phyloP scores from a whole-genome alignment of 2,797 vertebrate species.

The Sebastes iracundus region DNA sequence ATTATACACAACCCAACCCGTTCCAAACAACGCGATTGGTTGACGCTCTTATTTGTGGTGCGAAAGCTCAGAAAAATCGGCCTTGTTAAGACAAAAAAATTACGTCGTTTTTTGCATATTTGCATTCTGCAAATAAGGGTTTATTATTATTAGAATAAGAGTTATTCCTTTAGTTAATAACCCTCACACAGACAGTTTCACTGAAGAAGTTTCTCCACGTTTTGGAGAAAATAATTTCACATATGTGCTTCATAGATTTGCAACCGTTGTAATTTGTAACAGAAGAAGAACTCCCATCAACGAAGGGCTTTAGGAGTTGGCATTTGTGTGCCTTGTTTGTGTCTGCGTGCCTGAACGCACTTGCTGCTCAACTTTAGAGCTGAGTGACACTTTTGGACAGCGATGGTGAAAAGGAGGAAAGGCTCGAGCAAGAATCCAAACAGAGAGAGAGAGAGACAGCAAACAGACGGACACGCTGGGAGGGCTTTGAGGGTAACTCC shows the following conservation, averaged over 20 bases:
- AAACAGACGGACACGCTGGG: constrained; percentile 51
- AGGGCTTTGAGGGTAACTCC: constrained; percentile 40
- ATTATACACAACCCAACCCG: too few relatives aligned
- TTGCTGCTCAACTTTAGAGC: constrained; percentile 57
- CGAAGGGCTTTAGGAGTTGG: constrained; percentile 30
- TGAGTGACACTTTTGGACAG: constrained; percentile 72
- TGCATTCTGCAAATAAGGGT: neutral
- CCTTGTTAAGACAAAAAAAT: too few relatives aligned
- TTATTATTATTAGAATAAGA: too few relatives aligned
- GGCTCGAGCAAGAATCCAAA: constrained; percentile 54
- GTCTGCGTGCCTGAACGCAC: constrained; percentile 35
- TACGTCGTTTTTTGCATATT: too few relatives aligned
- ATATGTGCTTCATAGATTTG: neutral
- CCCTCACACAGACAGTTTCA: neutral
- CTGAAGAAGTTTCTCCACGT: neutral
- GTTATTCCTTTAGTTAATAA: neutral
- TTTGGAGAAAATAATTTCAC: neutral
- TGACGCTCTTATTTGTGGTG: too few relatives aligned
- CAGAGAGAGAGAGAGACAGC: constrained; percentile 24
- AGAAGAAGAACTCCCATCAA: neutral
- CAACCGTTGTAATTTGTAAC: neutral
- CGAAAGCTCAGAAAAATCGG: too few relatives aligned
- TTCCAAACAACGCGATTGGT: too few relatives aligned
- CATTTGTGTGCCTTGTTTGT: constrained; percentile 42
- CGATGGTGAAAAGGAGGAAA: constrained; percentile 63